Base-by-base conservation (phyloP, 2,797 vertebrate species). In the Denticeps clupeoides region DNA sequence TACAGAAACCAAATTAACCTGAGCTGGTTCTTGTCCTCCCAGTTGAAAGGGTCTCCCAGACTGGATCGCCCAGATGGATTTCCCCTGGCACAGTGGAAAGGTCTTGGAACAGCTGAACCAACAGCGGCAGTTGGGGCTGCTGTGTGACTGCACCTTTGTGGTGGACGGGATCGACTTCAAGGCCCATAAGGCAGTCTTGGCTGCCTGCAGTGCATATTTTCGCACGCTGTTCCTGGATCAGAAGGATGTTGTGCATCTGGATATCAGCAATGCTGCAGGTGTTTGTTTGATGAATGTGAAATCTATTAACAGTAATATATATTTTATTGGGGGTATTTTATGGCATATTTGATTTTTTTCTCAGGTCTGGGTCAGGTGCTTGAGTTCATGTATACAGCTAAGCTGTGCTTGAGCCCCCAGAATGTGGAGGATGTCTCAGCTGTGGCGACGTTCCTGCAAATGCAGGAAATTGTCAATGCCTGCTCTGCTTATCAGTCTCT, bases 361-460 rank as follows among this genome's bases (percentile, higher is more conserved):
- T 37, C 75, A 98, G 94, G 94, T 69, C 75, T 98, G 69, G 89
- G 89, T 7, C 93, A 94, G 48, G 87, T 97, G 21, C 69, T 99
- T 72, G 93, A 98, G 62, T 99, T 97, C 60, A 97, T 99, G 93
- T 99, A 99, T 82, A 97, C 95, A 0, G 88, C 91, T 25, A 93
- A 90, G 70, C 82, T 99, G 51, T 90, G 62, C 70, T 70, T 99
- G 33, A 91, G 70, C 62, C 69, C 81, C 0, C 88, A 93, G 60
- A 99, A 96, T 0, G 84, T 94, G 45, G 91, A 93, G 8, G 94
- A 97, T 0, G 93, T 99, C 45, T 52, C 92, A 65, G 87, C 88
- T 0, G 95, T 97, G 47, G 94, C 93, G 0, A 89, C 87, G 28
- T 97, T 97, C 64, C 84, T 98, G 26, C 90, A 94, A 69, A 96